Percentiles rank a stretch among this genome's conserved stretches.
Conservation (phyloP, 2,888 invertebrate genomes). For the Lithophane ornitopus region DNA sequence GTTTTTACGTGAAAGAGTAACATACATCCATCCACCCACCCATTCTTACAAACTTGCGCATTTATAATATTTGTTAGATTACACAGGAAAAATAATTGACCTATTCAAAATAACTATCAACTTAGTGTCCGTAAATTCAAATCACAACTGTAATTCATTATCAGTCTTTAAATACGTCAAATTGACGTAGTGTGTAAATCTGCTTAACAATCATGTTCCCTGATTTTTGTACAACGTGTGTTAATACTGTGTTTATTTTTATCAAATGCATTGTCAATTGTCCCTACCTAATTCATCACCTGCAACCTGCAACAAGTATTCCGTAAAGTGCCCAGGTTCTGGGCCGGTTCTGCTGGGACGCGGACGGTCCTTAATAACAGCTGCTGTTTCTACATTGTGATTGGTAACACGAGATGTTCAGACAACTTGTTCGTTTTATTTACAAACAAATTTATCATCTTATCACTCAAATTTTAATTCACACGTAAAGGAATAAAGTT, state of each 20-base stretch:
- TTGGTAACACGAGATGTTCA: slow-evolving; percentile 37
- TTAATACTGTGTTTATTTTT: slow-evolving; percentile 2
- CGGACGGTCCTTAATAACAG: slow-evolving; percentile 52
- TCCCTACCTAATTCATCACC: slow-evolving; percentile 25
- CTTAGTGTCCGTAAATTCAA: not conserved
- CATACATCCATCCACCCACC: too few species aligned
- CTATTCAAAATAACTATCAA: too few species aligned
- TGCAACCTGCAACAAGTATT: slow-evolving; percentile 26
- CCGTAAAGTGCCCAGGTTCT: slow-evolving; percentile 33
- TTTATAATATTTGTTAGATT: too few species aligned
- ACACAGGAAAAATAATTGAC: too few species aligned
- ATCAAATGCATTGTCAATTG: slow-evolving; percentile 12
- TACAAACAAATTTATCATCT: slow-evolving; percentile 18
- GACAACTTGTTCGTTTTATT: slow-evolving; percentile 21
- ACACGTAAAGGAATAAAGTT: slow-evolving; percentile 12
- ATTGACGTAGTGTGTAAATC: not conserved
- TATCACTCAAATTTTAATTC: slow-evolving; percentile 14
- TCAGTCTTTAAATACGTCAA: not conserved
- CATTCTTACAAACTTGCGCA: too few species aligned
- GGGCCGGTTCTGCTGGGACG: slow-evolving; percentile 44
- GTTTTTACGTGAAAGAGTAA: too few species aligned
- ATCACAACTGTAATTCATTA: not conserved
- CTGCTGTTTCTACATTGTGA: slow-evolving; percentile 48
- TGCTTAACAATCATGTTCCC: not conserved
- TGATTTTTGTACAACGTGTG: not conserved